These are phyloP conservation scores for Mesoclemmys tuberculata DNA, from an alignment of 2,113 vertebrate species.

Conservation along the genomic window DNA sequence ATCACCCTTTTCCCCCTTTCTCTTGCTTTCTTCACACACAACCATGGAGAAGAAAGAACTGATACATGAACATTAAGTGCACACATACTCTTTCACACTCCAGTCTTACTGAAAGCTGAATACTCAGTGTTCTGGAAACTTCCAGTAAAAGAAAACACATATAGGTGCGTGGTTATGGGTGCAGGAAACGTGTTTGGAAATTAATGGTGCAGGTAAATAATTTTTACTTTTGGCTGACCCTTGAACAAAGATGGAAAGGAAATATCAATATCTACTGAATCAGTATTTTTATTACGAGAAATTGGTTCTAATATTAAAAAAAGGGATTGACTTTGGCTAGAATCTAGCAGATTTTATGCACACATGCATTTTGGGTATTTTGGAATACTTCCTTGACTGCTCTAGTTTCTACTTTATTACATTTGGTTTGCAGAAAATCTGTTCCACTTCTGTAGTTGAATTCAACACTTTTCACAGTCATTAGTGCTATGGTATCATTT, in stretches of 20 bases:
- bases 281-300: conserved; percentile 63
- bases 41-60: not conserved
- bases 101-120: conserved; percentile 29
- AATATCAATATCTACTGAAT: conserved; percentile 58
- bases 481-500: not conserved
- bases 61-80: not conserved
- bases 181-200: conserved; percentile 57
- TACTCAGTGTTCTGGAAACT: conserved; percentile 5
- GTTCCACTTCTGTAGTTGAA: not conserved
- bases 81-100: conserved; percentile 6
- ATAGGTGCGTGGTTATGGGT: conserved; percentile 32
- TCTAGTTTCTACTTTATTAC: conserved; percentile 19
- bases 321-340: conserved; percentile 60
- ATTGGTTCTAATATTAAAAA: conserved; percentile 36
- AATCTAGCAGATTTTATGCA: conserved; percentile 11
- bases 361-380: conserved; percentile 33
- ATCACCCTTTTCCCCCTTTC: not conserved
- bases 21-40: not conserved
- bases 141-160: conserved; percentile 44
- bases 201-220: conserved; percentile 50
- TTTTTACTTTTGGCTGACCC: conserved; percentile 71
- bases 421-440: conserved; percentile 35
- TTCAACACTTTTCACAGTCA: not conserved
- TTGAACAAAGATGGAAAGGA: conserved; percentile 57
- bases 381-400: conserved; percentile 25